Conservation (phyloP, 1,140 invertebrate species). For the Euborellia annulipes region DNA sequence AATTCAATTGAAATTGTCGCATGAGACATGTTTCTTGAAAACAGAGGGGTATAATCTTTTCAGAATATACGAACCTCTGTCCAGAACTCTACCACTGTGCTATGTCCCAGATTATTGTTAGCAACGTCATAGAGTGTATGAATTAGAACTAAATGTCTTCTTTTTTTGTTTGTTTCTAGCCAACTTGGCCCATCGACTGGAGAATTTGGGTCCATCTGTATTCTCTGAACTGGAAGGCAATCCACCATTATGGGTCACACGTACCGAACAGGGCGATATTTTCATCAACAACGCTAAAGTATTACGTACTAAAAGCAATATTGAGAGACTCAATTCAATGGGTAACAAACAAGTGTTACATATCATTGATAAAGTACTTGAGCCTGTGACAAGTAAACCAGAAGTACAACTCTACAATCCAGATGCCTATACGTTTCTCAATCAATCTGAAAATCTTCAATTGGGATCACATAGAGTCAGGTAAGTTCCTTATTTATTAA, state of each 20-base stretch:
- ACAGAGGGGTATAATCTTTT: too few relatives aligned
- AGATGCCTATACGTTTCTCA: slow-evolving; percentile 58
- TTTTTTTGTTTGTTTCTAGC: slow-evolving; percentile 29
- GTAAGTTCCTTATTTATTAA: too few relatives aligned
- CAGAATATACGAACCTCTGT: too few relatives aligned
- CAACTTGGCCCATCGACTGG: slow-evolving; percentile 47
- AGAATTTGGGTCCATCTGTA: slow-evolving; percentile 44
- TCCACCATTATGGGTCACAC: slow-evolving; percentile 63
- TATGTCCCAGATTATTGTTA: too few relatives aligned
- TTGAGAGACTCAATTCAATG: slow-evolving; percentile 35
- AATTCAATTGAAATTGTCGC: too few relatives aligned
- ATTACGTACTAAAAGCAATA: slow-evolving; percentile 45
- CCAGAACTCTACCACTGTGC: too few relatives aligned
- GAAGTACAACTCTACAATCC: slow-evolving; percentile 53
- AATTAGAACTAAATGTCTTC: too few relatives aligned
- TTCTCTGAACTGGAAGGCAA: slow-evolving; percentile 61
- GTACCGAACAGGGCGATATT: slow-evolving; percentile 43
- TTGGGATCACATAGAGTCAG: slow-evolving; percentile 43
- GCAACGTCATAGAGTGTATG: too few relatives aligned
- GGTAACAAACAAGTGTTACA: slow-evolving; percentile 61
- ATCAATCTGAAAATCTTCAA: slow-evolving; percentile 54
- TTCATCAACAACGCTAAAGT: slow-evolving; percentile 70
- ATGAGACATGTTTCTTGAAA: too few relatives aligned
- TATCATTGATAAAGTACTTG: slow-evolving; percentile 63
- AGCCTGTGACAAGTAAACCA: slow-evolving; percentile 36